Evolutionary conservation across 2,113 vertebrate species (phyloP).

Genomic region (Nothoprocta perdicaria): DNA sequence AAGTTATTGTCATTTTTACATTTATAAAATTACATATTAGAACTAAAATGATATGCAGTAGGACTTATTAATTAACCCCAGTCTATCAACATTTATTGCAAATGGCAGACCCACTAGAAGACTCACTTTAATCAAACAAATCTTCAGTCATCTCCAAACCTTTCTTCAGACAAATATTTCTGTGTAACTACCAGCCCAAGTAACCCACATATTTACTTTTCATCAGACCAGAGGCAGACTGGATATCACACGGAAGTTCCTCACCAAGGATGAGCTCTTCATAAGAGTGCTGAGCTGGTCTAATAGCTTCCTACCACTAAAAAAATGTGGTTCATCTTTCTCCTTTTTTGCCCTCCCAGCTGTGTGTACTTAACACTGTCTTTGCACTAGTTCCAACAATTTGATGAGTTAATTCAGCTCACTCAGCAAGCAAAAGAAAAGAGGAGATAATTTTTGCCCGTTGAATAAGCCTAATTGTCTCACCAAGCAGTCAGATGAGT

Average conservation of each 20-base stretch:
- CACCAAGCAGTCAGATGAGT: slow-evolving; percentile 29
- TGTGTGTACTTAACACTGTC: slow-evolving; percentile 59
- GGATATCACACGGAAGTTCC: slow-evolving; percentile 25
- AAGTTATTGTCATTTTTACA: background rate
- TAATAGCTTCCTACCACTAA: slow-evolving; percentile 59
- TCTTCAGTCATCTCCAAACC: background rate
- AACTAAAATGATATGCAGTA: background rate
- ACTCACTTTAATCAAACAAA: background rate
- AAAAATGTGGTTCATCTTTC: slow-evolving; percentile 62
- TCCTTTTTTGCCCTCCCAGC: slow-evolving; percentile 43
- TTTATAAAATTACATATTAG: slow-evolving; percentile 13
- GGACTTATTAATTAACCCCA: slow-evolving; percentile 7
- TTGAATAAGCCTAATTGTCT: slow-evolving; percentile 47
- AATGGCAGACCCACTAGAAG: background rate
- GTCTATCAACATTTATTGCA: background rate
- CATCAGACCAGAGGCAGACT: slow-evolving; percentile 10
- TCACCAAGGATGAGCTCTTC: slow-evolving; percentile 25
- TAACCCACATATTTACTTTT: slow-evolving; percentile 18
- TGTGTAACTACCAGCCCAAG: background rate
- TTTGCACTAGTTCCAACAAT: slow-evolving; percentile 64
- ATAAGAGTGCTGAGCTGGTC: slow-evolving; percentile 61
- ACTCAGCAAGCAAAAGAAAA: slow-evolving; percentile 56
- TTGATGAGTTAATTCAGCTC: slow-evolving; percentile 69
- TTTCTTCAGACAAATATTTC: slow-evolving; percentile 1
- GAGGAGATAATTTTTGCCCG: slow-evolving; percentile 47